Percentiles rank a stretch among this genome's conserved stretches.
These are phyloP conservation scores for Laticauda colubrina DNA, from an alignment of 2,113 vertebrate genomes.

Conservation along the genomic window DNA sequence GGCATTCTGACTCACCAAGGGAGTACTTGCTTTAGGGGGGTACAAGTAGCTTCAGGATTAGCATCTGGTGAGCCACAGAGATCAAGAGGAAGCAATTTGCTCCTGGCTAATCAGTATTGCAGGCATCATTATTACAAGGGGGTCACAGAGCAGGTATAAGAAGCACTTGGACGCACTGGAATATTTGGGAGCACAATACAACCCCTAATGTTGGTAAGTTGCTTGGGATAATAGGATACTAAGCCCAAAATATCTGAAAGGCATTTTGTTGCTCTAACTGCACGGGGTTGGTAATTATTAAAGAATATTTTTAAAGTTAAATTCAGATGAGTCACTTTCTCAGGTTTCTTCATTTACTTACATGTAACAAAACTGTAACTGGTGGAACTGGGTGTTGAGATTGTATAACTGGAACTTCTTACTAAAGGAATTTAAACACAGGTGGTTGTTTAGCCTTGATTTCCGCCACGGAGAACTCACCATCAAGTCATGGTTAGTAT, in stretches of 20 bases:
- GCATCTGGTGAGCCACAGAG: too few relatives aligned
- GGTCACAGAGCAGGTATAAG: not conserved
- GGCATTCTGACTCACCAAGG: not conserved
- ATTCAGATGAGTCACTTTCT: not conserved
- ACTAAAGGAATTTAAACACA: not conserved
- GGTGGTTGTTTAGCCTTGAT: not conserved
- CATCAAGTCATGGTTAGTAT: not conserved
- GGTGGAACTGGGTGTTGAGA: not conserved
- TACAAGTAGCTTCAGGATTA: not conserved
- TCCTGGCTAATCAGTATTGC: not conserved
- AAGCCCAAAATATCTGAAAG: not conserved
- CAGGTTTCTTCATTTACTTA: not conserved
- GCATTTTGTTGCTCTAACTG: not conserved
- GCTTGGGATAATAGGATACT: not conserved
- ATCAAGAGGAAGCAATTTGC: not conserved
- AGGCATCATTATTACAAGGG: not conserved
- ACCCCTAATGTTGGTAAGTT: not conserved
- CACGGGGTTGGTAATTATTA: not conserved
- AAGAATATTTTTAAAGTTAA: not conserved
- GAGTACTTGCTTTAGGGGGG: not conserved
- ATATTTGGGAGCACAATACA: not conserved
- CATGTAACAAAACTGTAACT: not conserved
- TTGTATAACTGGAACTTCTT: not conserved
- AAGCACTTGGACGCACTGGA: not conserved
- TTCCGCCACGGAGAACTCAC: not conserved